These are phyloP conservation scores for Megamerina dolium DNA, from an alignment of 2,888 invertebrate genomes.

Conservation along the genomic window DNA sequence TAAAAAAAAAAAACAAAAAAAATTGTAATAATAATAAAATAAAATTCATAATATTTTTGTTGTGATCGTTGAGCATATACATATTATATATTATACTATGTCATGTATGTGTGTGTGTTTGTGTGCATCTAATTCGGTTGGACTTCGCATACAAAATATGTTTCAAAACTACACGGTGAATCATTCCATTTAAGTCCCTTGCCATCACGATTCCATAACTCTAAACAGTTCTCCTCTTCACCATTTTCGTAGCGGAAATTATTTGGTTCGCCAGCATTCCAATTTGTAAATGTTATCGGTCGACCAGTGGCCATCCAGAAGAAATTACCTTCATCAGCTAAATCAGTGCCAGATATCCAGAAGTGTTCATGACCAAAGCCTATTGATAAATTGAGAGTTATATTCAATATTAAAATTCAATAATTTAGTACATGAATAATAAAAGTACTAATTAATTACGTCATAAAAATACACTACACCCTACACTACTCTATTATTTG, in stretches of 20 bases:
- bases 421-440: no score
- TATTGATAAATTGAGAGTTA: conserved; percentile 36
- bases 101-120: conserved; percentile 1
- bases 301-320: conserved; percentile 91
- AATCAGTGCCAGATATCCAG: conserved; percentile 88
- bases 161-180: conserved; percentile 88
- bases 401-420: not conserved
- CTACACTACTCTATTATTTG: no score
- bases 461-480: no score
- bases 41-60: no score
- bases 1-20: no score
- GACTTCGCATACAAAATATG: conserved; percentile 87
- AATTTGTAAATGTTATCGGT: conserved; percentile 84
- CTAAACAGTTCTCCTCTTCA: conserved; percentile 86
- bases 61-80: no score
- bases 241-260: conserved; percentile 86
- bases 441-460: no score
- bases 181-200: conserved; percentile 92
- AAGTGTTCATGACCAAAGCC: conserved; percentile 86
- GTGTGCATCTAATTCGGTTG: conserved; percentile 37
- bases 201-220: conserved; percentile 84
- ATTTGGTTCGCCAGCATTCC: conserved; percentile 91
- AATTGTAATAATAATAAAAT: no score
- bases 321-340: conserved; percentile 85
- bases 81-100: conserved; percentile 4